These are phyloP conservation scores for Xanthia togata DNA, from an alignment of 2,888 invertebrate genomes.

Conservation along the genomic window DNA sequence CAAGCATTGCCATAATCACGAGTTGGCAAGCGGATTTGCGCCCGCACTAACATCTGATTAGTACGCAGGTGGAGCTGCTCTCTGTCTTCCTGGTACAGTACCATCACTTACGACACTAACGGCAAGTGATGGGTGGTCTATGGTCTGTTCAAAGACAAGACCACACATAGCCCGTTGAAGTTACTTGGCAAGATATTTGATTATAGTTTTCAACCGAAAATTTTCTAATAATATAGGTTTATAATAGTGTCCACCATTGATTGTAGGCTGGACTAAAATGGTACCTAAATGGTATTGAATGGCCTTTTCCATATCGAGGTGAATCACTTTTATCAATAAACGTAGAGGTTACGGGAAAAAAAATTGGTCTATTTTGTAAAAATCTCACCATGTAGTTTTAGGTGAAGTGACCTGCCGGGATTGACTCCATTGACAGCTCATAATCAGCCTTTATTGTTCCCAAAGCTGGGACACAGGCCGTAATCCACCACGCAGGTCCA, in stretches of 20 bases:
- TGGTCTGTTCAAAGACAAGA: constrained; percentile 21
- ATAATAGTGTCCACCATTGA: background rate
- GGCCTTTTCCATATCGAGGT: background rate
- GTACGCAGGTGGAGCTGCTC: constrained; percentile 43
- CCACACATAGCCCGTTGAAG: constrained; percentile 36
- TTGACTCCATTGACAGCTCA: too few relatives aligned
- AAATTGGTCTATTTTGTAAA: background rate
- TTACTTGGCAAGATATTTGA: constrained; percentile 16
- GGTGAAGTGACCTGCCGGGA: background rate
- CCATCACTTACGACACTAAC: constrained; percentile 48
- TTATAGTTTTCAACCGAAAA: background rate
- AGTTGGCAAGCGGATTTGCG: constrained; percentile 45
- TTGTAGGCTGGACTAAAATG: background rate
- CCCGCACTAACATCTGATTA: constrained; percentile 55
- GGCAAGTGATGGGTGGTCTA: constrained; percentile 60
- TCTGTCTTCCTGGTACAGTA: constrained; percentile 53
- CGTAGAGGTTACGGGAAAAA: background rate
- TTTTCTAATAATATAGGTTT: background rate
- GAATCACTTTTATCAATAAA: background rate
- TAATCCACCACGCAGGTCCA: too few relatives aligned
- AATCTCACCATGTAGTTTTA: background rate
- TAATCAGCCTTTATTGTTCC: too few relatives aligned
- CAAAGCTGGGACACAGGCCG: too few relatives aligned
- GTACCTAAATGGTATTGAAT: background rate
- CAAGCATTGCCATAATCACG: constrained; percentile 39